A percentile compares a stretch with the other conserved stretches of the same genome.
Conservation (phyloP, 2,113 vertebrate species). For the Myanophis thanlyinensis region DNA sequence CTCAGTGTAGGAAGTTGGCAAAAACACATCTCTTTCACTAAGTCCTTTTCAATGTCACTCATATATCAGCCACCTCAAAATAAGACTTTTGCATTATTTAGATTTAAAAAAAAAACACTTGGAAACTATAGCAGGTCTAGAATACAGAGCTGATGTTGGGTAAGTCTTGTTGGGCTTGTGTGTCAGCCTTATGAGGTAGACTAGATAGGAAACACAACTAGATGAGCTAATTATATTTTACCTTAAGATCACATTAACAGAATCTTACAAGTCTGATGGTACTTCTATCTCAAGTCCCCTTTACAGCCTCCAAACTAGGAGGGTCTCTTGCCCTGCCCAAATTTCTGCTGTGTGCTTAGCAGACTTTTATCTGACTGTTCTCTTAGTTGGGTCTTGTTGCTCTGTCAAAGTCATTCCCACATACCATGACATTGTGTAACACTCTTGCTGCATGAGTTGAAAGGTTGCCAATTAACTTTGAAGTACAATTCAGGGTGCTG, state of each 20-base stretch:
- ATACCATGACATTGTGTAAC: neutral
- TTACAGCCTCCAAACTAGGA: neutral
- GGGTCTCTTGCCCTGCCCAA: neutral
- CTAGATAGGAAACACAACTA: neutral
- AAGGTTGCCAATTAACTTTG: neutral
- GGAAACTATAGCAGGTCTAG: neutral
- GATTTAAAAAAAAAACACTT: neutral
- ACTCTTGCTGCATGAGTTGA: neutral
- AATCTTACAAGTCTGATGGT: neutral
- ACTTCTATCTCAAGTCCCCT: neutral
- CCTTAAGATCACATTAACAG: neutral
- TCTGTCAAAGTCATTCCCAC: neutral
- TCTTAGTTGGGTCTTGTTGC: neutral
- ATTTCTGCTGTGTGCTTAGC: neutral
- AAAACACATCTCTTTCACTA: neutral
- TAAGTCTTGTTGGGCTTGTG: neutral
- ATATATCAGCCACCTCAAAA: neutral
- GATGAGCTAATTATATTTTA: neutral
- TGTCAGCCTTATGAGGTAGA: neutral
- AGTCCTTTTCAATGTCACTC: neutral
- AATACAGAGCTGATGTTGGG: neutral
- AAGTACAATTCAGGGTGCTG: neutral
- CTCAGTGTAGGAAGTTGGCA: neutral
- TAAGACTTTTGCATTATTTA: neutral
- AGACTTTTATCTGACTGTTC: neutral